Conservation (phyloP, 1,140 invertebrate genomes). For the Hyles vespertilio region DNA sequence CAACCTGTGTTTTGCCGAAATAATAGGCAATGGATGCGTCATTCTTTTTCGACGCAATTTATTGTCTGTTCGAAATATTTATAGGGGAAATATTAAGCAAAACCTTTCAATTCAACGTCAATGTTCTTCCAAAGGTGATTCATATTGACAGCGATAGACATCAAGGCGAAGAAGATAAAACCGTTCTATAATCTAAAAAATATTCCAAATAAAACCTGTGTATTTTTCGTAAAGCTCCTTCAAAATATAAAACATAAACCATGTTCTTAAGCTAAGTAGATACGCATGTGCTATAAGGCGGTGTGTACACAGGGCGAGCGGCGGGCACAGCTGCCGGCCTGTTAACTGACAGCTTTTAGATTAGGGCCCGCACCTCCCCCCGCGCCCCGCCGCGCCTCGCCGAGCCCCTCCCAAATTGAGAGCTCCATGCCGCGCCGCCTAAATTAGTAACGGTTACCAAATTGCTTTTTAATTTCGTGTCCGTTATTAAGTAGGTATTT, state of each 20-base stretch:
- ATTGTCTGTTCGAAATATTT: too few relatives aligned
- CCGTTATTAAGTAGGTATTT: slow-evolving; percentile 52
- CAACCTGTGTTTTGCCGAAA: too few relatives aligned
- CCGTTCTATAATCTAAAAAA: too few relatives aligned
- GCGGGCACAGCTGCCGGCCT: slow-evolving; percentile 53
- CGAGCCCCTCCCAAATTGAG: slow-evolving; percentile 63
- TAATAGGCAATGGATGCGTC: too few relatives aligned
- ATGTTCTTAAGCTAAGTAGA: slow-evolving; percentile 3
- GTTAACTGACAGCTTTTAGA: slow-evolving; percentile 68
- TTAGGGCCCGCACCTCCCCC: slow-evolving; percentile 38
- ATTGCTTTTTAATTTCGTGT: slow-evolving; percentile 70
- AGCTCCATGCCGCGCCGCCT: slow-evolving; percentile 46
- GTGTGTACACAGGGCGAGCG: slow-evolving; percentile 32
- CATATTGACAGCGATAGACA: too few relatives aligned
- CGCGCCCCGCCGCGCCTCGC: slow-evolving; percentile 23
- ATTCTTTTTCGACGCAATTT: too few relatives aligned
- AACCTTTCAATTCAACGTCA: too few relatives aligned
- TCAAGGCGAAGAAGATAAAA: too few relatives aligned
- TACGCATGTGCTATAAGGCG: slow-evolving; percentile 32
- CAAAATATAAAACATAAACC: slow-evolving; percentile 1
- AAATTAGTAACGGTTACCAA: slow-evolving; percentile 73
- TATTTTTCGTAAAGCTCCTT: too few relatives aligned
- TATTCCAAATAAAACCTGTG: too few relatives aligned
- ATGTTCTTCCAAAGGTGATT: too few relatives aligned
- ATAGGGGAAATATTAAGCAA: too few relatives aligned